These are phyloP conservation scores for Napeogenes inachia DNA, from an alignment of 2,888 invertebrate genomes.

Conservation along the genomic window DNA sequence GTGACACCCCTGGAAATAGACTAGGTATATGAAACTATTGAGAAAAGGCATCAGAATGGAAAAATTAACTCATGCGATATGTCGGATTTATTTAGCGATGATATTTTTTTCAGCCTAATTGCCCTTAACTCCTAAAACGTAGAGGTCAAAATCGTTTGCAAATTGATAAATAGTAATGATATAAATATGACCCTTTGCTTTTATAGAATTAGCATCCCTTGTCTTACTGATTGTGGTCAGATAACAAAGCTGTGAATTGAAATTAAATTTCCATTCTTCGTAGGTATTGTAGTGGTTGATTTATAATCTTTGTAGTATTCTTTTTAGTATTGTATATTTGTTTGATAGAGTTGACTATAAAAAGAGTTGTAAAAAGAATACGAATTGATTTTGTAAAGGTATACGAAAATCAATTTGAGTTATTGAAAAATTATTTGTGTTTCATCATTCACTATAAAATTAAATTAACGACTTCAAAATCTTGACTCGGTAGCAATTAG, in stretches of 20 bases:
- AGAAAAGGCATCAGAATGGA: constrained; percentile 66
- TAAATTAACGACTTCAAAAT: constrained; percentile 2
- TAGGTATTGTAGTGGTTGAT: constrained; percentile 16
- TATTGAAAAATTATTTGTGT: constrained; percentile 1
- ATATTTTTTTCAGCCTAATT: constrained; percentile 12
- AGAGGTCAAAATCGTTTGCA: constrained; percentile 36
- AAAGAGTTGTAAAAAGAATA: constrained; percentile 2
- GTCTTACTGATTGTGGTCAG: constrained; percentile 65
- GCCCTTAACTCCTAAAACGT: constrained; percentile 13
- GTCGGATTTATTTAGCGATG: constrained; percentile 38
- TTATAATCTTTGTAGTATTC: constrained; percentile 11
- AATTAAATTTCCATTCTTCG: constrained; percentile 32
- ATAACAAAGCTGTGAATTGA: constrained; percentile 58
- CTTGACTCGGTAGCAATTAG: constrained; percentile 35
- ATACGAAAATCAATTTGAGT: constrained; percentile 3
- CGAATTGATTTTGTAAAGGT: not conserved
- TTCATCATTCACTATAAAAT: not conserved
- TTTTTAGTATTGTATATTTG: constrained; percentile 34
- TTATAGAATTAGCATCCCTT: constrained; percentile 60
- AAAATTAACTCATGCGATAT: constrained; percentile 70
- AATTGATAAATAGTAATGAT: constrained; percentile 14
- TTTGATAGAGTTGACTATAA: constrained; percentile 16
- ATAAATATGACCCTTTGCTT: constrained; percentile 63
- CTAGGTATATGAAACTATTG: constrained; percentile 48
- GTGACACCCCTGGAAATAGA: constrained; percentile 51